Evolutionary conservation across 2,888 invertebrate genomes (phyloP).

Genomic region (Folsomia candida): DNA sequence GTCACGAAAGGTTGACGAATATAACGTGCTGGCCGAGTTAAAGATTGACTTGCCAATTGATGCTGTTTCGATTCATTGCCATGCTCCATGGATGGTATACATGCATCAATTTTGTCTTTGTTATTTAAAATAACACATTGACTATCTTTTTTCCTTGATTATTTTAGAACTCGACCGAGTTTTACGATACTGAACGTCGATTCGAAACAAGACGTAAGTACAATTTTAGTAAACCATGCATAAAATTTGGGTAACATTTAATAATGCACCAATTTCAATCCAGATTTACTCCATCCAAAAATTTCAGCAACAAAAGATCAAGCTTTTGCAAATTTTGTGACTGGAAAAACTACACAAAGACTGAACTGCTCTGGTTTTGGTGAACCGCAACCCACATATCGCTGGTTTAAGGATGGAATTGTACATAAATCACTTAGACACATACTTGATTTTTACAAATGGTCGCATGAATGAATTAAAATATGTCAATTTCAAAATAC

Average conservation of each 20-base stretch:
- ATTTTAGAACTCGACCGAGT: conserved; percentile 27
- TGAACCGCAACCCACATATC: conserved; percentile 22
- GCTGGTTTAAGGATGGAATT: conserved; percentile 17
- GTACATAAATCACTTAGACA: not conserved
- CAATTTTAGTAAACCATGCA: not conserved
- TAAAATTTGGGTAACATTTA: not conserved
- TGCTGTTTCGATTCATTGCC: conserved; percentile 21
- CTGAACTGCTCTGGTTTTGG: conserved; percentile 20
- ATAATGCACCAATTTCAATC: not conserved
- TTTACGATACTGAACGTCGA: not conserved
- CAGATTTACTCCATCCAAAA: conserved; percentile 13
- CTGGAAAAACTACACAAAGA: conserved; percentile 7
- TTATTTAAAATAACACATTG: too few species aligned
- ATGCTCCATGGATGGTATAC: conserved; percentile 21
- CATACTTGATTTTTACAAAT: not conserved
- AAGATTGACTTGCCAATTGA: conserved; percentile 20
- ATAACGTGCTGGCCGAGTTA: conserved; percentile 24
- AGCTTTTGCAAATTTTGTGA: conserved; percentile 15
- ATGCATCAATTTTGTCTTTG: too few species aligned
- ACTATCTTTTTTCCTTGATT: too few species aligned
- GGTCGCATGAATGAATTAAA: not conserved
- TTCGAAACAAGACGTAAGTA: conserved; percentile 21
- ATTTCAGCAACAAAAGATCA: not conserved
- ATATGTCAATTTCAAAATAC: not conserved
- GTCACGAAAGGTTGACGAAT: conserved; percentile 23